phyloP scores from a whole-genome alignment of 1,140 invertebrate genomes.

The Sogatella furcifera region DNA sequence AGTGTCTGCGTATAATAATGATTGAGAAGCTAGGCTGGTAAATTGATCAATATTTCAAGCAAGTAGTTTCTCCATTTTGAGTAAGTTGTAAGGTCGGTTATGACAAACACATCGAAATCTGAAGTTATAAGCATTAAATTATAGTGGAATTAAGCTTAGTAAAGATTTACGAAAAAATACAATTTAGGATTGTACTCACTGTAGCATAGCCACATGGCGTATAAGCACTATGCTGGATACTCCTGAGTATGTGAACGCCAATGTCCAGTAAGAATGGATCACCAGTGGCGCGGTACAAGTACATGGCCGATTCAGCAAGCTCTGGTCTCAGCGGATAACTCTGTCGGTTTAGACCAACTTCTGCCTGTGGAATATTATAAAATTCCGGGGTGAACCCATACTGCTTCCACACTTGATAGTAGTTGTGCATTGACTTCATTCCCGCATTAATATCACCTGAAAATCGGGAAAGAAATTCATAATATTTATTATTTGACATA shows the following conservation, averaged over 20 bases:
- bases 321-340: constrained; percentile 94
- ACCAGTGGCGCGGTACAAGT: constrained; percentile 84
- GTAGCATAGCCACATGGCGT: constrained; percentile 98
- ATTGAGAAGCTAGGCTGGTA: too few relatives aligned
- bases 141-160: too few relatives aligned
- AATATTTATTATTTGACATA: too few relatives aligned
- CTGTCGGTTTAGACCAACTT: constrained; percentile 73
- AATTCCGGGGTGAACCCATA: constrained; percentile 97
- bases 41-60: too few relatives aligned
- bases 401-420: constrained; percentile 91
- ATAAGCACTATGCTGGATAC: constrained; percentile 79
- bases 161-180: too few relatives aligned
- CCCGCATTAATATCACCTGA: constrained; percentile 81
- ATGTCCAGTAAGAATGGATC: constrained; percentile 87
- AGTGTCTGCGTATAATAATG: too few relatives aligned
- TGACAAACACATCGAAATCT: too few relatives aligned
- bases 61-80: too few relatives aligned
- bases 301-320: constrained; percentile 94
- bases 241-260: constrained; percentile 78
- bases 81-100: too few relatives aligned
- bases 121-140: too few relatives aligned
- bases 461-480: background rate
- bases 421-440: constrained; percentile 88
- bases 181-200: too few relatives aligned
- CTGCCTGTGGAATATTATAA: constrained; percentile 84